phyloP scores from a whole-genome alignment of 1,140 invertebrate genomes.

The Drosophila aff. region DNA sequence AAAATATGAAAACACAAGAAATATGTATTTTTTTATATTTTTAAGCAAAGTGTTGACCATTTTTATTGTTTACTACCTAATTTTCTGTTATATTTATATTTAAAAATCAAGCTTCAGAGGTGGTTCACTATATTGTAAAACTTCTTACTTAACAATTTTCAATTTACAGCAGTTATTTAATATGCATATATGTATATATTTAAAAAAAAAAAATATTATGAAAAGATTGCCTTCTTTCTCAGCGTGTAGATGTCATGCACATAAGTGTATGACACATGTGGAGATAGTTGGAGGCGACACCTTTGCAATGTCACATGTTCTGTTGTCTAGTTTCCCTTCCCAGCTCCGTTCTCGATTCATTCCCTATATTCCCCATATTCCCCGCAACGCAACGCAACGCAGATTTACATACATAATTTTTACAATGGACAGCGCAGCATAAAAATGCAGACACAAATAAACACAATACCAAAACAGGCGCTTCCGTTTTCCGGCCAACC shows the following conservation, averaged over 20 bases:
- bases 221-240: not conserved
- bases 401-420: constrained; percentile 62
- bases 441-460: constrained; percentile 60
- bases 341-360: constrained; percentile 11
- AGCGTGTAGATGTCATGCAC: constrained; percentile 12
- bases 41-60: too few relatives aligned
- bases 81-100: too few relatives aligned
- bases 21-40: too few relatives aligned
- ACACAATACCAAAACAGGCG: constrained; percentile 70
- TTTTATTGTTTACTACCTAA: too few relatives aligned
- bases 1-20: too few relatives aligned
- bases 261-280: constrained; percentile 34
- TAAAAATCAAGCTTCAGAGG: too few relatives aligned
- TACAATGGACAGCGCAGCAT: constrained; percentile 51
- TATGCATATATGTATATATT: too few relatives aligned
- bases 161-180: too few relatives aligned
- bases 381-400: constrained; percentile 28
- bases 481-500: constrained; percentile 72
- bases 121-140: too few relatives aligned
- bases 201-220: too few relatives aligned
- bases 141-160: too few relatives aligned
- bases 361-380: not conserved
- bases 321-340: constrained; percentile 17
- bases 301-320: constrained; percentile 44
- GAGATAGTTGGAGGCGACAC: constrained; percentile 56